Percentiles rank a stretch among this genome's conserved stretches.
Conservation (phyloP, 2,113 vertebrate species). For the Piaya cayana region DNA sequence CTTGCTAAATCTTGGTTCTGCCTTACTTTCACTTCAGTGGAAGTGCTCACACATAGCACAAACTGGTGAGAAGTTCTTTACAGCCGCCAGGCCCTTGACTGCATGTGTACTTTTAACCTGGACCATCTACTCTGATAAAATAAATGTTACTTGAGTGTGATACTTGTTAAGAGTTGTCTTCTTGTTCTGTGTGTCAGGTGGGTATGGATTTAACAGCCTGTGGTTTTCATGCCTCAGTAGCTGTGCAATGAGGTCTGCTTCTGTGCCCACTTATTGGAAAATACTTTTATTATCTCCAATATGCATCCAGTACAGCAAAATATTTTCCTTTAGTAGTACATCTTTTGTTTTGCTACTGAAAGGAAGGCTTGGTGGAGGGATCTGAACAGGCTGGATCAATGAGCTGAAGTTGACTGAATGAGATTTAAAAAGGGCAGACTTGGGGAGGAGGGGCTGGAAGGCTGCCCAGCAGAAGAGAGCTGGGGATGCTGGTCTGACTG, state of each 20-base stretch:
- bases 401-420: no score
- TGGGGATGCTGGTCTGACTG: no score
- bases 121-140: slow-evolving; percentile 56
- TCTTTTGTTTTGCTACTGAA: background rate
- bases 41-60: slow-evolving; percentile 58
- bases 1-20: slow-evolving; percentile 64
- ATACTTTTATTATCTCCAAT: rapidly evolving
- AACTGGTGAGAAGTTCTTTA: slow-evolving; percentile 21
- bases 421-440: no score
- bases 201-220: background rate
- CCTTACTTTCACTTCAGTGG: slow-evolving; percentile 65
- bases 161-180: background rate
- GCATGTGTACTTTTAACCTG: slow-evolving; percentile 59
- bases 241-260: background rate
- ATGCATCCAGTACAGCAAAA: background rate
- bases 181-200: rapidly evolving
- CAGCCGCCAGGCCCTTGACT: slow-evolving; percentile 7
- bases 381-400: no score
- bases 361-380: no score
- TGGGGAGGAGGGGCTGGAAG: no score
- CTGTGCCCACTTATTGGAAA: rapidly evolving
- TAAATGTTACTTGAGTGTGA: slow-evolving; percentile 63
- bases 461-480: no score
- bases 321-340: background rate
- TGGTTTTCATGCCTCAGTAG: rapidly evolving